These are phyloP conservation scores for Merluccius polli DNA, from an alignment of 2,797 vertebrate species.

Conservation along the genomic window DNA sequence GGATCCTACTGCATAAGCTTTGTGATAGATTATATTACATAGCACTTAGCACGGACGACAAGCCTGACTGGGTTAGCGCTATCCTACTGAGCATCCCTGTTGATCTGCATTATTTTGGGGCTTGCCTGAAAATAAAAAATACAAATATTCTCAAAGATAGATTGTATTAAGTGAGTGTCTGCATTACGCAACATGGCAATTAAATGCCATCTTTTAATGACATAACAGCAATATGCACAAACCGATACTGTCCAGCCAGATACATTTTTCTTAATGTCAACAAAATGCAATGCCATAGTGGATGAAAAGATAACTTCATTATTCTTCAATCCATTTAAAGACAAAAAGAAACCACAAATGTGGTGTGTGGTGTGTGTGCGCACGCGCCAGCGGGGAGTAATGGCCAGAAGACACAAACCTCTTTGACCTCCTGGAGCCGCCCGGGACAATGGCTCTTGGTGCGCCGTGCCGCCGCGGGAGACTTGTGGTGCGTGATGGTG, in stretches of 20 bases:
- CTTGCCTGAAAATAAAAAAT: background rate
- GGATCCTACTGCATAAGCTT: background rate
- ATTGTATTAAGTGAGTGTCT: background rate
- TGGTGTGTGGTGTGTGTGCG: background rate
- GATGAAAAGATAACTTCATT: background rate
- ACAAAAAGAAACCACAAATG: background rate
- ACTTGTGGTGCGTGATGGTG: constrained; percentile 95
- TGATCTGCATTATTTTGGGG: background rate
- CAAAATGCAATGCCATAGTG: background rate
- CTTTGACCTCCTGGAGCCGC: constrained; percentile 89
- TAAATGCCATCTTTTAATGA: too few relatives aligned
- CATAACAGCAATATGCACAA: background rate
- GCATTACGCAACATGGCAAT: too few relatives aligned
- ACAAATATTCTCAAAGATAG: background rate
- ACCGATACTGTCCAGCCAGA: background rate
- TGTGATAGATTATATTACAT: background rate
- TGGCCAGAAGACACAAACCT: constrained; percentile 82
- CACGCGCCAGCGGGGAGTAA: too few relatives aligned
- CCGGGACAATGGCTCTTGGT: constrained; percentile 80
- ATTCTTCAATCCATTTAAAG: background rate
- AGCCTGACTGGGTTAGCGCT: background rate
- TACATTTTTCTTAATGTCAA: background rate
- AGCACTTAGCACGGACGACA: background rate
- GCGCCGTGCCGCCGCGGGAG: constrained; percentile 86
- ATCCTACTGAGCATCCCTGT: background rate